A percentile compares a stretch with the other conserved stretches of the same genome.
Conservation (phyloP, 2,888 invertebrate genomes). For the Tholera decimalis region DNA sequence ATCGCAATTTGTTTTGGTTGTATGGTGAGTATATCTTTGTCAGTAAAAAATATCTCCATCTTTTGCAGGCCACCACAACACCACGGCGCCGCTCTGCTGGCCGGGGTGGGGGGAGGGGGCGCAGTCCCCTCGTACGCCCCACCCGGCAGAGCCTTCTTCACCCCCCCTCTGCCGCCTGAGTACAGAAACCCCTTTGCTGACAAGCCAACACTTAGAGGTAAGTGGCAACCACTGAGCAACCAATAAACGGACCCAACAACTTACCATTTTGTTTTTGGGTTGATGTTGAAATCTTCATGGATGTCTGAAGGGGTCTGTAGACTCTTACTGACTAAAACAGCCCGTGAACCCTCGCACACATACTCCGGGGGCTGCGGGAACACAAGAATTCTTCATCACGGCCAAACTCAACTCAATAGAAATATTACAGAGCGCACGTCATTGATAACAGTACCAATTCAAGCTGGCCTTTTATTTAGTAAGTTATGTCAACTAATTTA, state of each 20-base stretch:
- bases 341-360: neutral
- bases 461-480: neutral
- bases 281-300: neutral
- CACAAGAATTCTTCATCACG: neutral
- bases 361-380: neutral
- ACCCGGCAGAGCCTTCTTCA: slow-evolving; percentile 95
- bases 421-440: neutral
- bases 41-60: slow-evolving; percentile 12
- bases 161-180: slow-evolving; percentile 96
- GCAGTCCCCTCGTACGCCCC: slow-evolving; percentile 96
- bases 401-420: neutral
- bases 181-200: slow-evolving; percentile 97
- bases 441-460: neutral
- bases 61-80: slow-evolving; percentile 88
- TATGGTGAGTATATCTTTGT: too few relatives aligned
- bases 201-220: slow-evolving; percentile 95
- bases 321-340: neutral
- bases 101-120: slow-evolving; percentile 92
- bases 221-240: slow-evolving; percentile 36
- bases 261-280: neutral
- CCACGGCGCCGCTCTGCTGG: slow-evolving; percentile 91
- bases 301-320: neutral
- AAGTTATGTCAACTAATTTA: too few relatives aligned
- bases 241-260: neutral
- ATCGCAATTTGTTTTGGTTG: too few relatives aligned